Evolutionary conservation across 2,888 invertebrate genomes (phyloP).

Genomic region (Cheilosia vulpina): DNA sequence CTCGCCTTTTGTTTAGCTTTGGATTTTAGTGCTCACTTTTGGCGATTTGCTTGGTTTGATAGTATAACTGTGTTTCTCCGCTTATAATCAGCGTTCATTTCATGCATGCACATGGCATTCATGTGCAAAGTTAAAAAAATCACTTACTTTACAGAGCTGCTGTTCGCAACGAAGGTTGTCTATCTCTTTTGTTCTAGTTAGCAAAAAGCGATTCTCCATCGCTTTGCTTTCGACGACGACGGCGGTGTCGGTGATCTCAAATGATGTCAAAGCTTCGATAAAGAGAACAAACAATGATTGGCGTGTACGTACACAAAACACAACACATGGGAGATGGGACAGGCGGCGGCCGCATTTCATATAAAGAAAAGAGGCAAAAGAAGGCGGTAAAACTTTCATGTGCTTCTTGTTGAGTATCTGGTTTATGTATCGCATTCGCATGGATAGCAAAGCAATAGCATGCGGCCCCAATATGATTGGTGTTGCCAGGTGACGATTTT

Average conservation of each 20-base stretch:
- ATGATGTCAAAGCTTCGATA: conserved; percentile 75
- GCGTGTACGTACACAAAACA: conserved; percentile 27
- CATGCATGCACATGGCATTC: conserved; percentile 68
- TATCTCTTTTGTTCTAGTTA: conserved; percentile 40
- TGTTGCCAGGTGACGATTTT: conserved; percentile 7
- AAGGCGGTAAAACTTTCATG: conserved; percentile 61
- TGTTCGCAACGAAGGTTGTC: conserved; percentile 10
- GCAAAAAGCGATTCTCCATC: conserved; percentile 37
- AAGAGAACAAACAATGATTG: conserved; percentile 72
- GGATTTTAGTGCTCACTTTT: conserved; percentile 32
- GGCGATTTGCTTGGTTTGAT: conserved; percentile 37
- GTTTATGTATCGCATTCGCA: conserved; percentile 14
- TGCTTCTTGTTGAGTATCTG: conserved; percentile 14
- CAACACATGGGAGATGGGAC: conserved; percentile 32
- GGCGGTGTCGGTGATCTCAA: conserved; percentile 74
- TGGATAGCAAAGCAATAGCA: not conserved
- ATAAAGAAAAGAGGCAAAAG: conserved; percentile 37
- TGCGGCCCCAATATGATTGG: not conserved
- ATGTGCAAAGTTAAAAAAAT: conserved; percentile 54
- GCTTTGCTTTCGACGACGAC: conserved; percentile 27
- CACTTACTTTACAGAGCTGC: not conserved
- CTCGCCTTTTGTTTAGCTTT: not conserved
- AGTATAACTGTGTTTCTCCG: conserved; percentile 62
- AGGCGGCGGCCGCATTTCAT: conserved; percentile 22
- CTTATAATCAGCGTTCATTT: conserved; percentile 48